Conservation (phyloP, 37 sponge, comb jelly and placozoan species). For the Chondrilla cf. caribensis region DNA sequence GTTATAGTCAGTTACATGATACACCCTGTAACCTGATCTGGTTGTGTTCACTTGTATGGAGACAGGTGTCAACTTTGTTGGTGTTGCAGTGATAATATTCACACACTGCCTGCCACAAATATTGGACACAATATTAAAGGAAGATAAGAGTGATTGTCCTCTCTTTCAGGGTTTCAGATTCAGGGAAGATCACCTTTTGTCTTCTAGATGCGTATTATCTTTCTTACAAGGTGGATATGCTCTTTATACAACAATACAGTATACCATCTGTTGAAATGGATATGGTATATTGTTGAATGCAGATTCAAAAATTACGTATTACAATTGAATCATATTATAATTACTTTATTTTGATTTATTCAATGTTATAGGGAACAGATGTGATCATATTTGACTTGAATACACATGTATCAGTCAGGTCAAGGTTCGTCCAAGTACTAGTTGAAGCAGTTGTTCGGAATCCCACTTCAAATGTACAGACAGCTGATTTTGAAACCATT, state of each 20-base stretch:
- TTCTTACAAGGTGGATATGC: not conserved
- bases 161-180: too few relatives aligned
- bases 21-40: too few relatives aligned
- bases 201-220: too few relatives aligned
- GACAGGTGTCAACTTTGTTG: too few relatives aligned
- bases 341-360: not conserved
- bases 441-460: slow-evolving; percentile 27
- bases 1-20: too few relatives aligned
- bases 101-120: too few relatives aligned
- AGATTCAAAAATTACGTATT: not conserved
- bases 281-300: not conserved
- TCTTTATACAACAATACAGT: too few relatives aligned
- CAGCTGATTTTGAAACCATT: slow-evolving; percentile 13
- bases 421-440: not conserved
- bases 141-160: too few relatives aligned
- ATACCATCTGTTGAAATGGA: not conserved
- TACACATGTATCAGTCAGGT: not conserved
- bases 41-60: too few relatives aligned
- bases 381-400: slow-evolving; percentile 20
- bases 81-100: too few relatives aligned
- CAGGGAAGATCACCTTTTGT: too few relatives aligned
- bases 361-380: slow-evolving; percentile 1
- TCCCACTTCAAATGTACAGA: slow-evolving; percentile 25
- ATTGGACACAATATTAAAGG: too few relatives aligned
- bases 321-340: not conserved